phyloP scores from a whole-genome alignment of 1,140 invertebrate species.

The Hylyphantes graminicola region DNA sequence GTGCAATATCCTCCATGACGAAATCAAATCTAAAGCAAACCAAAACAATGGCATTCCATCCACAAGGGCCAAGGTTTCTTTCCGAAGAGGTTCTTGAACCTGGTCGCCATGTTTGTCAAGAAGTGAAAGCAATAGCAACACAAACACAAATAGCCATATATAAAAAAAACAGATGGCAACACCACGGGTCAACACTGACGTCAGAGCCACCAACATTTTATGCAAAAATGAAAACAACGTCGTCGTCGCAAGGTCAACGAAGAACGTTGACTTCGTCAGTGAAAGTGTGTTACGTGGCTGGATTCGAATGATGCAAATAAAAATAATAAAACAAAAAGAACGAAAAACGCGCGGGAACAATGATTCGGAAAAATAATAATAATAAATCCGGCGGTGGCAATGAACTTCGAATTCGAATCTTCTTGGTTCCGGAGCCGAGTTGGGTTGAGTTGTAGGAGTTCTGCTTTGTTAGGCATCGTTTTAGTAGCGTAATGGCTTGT shows the following conservation, averaged over 20 bases:
- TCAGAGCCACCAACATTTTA: conserved; percentile 35
- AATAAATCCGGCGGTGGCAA: conserved; percentile 11
- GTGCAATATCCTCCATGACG: not conserved
- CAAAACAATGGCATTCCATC: conserved; percentile 10
- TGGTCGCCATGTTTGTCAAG: conserved; percentile 1
- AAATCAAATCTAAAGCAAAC: not conserved
- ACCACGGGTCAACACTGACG: conserved; percentile 45
- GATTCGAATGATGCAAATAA: conserved; percentile 2
- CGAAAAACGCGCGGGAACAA: conserved; percentile 21
- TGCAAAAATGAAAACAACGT: conserved; percentile 26
- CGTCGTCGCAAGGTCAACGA: conserved; percentile 38
- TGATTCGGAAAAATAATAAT: conserved; percentile 2
- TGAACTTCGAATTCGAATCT: conserved; percentile 49
- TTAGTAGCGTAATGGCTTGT: conserved; percentile 48
- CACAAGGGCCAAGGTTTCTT: not conserved
- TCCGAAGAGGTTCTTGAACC: conserved; percentile 51
- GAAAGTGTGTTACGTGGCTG: conserved; percentile 55
- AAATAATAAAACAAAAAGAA: conserved; percentile 11
- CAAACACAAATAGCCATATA: conserved; percentile 44
- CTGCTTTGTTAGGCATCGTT: conserved; percentile 47
- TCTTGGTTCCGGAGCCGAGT: conserved; percentile 30
- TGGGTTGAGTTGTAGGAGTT: conserved; percentile 51
- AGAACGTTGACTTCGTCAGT: conserved; percentile 43
- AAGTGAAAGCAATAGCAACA: conserved; percentile 17
- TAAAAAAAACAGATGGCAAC: not conserved